These are phyloP conservation scores for Morelia viridis DNA, from an alignment of 2,797 vertebrate genomes.

Conservation along the genomic window DNA sequence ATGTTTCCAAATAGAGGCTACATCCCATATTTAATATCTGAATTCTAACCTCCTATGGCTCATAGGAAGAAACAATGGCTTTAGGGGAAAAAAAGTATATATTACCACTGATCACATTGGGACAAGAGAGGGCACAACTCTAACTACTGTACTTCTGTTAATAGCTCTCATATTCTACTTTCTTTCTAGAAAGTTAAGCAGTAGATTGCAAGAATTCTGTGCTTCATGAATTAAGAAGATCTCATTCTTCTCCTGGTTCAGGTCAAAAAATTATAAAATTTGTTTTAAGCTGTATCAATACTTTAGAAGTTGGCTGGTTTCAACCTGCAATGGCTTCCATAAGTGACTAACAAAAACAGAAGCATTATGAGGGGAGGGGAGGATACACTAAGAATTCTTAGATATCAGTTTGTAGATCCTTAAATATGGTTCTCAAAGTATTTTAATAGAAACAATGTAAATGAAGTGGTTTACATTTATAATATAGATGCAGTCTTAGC, in stretches of 20 bases:
- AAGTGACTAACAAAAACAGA: not conserved
- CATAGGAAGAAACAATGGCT: slow-evolving; percentile 27
- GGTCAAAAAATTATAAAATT: not conserved
- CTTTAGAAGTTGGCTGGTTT: not conserved
- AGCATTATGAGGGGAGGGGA: not conserved
- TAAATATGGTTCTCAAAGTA: not conserved
- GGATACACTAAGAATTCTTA: not conserved
- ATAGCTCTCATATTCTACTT: not conserved
- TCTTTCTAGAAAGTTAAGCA: not conserved
- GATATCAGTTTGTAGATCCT: not conserved
- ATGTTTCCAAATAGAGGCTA: slow-evolving; percentile 55
- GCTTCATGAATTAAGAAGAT: slow-evolving; percentile 53
- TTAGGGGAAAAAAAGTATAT: not conserved
- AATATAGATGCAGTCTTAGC: not conserved
- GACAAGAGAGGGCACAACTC: not conserved
- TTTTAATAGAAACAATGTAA: not conserved
- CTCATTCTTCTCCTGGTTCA: slow-evolving; percentile 36
- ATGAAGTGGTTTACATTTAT: not conserved
- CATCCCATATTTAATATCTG: slow-evolving; percentile 26
- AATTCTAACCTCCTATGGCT: slow-evolving; percentile 44
- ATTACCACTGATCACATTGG: slow-evolving; percentile 9
- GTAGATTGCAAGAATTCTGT: slow-evolving; percentile 36
- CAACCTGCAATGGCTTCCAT: not conserved
- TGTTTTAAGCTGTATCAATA: not conserved
- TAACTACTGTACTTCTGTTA: not conserved